Conservation (phyloP, 2,888 invertebrate species). For the Parnassius orleans region DNA sequence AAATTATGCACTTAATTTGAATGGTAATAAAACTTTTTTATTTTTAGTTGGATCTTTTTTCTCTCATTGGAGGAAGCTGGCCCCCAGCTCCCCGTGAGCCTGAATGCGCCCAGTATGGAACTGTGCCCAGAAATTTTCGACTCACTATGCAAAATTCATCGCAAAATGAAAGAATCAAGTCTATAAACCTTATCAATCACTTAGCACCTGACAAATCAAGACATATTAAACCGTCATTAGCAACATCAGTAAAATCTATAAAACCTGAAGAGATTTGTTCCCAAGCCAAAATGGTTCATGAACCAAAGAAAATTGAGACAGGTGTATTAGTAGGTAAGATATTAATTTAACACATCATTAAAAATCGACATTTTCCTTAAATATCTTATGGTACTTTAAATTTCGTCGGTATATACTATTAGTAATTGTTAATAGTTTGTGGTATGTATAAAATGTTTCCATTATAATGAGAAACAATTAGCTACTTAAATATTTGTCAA, state of each 20-base stretch:
- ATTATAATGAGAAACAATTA: too few species aligned
- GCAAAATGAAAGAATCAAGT: constrained; percentile 78
- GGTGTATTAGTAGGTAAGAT: constrained; percentile 67
- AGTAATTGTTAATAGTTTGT: too few species aligned
- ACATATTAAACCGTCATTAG: constrained; percentile 49
- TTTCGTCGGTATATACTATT: too few species aligned
- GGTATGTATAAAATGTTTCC: too few species aligned
- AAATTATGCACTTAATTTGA: too few species aligned
- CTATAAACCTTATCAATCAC: constrained; percentile 81
- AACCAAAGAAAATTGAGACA: constrained; percentile 71
- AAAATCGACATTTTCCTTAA: too few species aligned
- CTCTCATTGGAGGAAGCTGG: constrained; percentile 74
- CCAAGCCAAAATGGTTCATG: constrained; percentile 66
- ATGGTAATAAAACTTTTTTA: constrained; percentile 4
- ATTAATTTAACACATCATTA: neutral
- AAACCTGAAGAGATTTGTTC: constrained; percentile 41
- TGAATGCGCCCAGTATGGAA: constrained; percentile 60
- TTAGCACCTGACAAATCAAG: constrained; percentile 64
- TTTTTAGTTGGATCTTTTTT: constrained; percentile 66
- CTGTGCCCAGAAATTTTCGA: constrained; percentile 46
- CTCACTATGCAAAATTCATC: constrained; percentile 65
- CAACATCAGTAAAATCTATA: constrained; percentile 31
- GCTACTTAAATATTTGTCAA: too few species aligned
- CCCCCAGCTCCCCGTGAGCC: constrained; percentile 68
- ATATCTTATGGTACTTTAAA: too few species aligned